Evolutionary conservation across 2,888 invertebrate species (phyloP).

Genomic region (Automeris io): DNA sequence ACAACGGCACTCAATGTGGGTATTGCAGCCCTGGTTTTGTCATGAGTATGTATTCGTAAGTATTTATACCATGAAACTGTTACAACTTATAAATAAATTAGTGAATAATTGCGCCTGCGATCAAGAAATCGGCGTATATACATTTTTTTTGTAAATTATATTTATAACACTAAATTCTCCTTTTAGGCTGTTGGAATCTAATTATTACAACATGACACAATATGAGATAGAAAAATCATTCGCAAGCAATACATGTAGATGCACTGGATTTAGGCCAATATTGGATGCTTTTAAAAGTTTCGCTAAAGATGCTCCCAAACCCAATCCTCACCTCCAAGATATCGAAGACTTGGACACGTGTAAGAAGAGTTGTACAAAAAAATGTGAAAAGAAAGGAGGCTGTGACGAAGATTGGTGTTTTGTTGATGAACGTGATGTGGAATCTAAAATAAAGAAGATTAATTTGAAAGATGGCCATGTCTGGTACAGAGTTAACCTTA

Average conservation of each 20-base stretch:
- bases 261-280: slow-evolving; percentile 87
- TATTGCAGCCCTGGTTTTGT: slow-evolving; percentile 86
- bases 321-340: slow-evolving; percentile 40
- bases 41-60: slow-evolving; percentile 83
- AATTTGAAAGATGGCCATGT: slow-evolving; percentile 43
- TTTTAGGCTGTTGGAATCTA: slow-evolving; percentile 21
- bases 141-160: background rate
- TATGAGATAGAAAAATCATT: slow-evolving; percentile 83
- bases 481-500: slow-evolving; percentile 72
- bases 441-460: slow-evolving; percentile 30
- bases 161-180: too few relatives aligned
- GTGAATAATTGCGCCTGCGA: too few relatives aligned
- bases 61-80: background rate
- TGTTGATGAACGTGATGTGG: slow-evolving; percentile 29
- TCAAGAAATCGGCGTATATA: too few relatives aligned
- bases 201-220: slow-evolving; percentile 21
- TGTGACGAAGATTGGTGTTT: slow-evolving; percentile 51
- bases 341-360: slow-evolving; percentile 54
- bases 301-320: slow-evolving; percentile 75
- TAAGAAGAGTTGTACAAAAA: slow-evolving; percentile 20
- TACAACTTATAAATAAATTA: too few relatives aligned
- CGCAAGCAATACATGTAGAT: slow-evolving; percentile 87
- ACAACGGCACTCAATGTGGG: slow-evolving; percentile 84
- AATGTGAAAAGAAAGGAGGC: slow-evolving; percentile 45
- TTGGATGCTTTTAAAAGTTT: slow-evolving; percentile 87